Conservation (phyloP, 2,797 vertebrate genomes). For the Fratercula arctica region DNA sequence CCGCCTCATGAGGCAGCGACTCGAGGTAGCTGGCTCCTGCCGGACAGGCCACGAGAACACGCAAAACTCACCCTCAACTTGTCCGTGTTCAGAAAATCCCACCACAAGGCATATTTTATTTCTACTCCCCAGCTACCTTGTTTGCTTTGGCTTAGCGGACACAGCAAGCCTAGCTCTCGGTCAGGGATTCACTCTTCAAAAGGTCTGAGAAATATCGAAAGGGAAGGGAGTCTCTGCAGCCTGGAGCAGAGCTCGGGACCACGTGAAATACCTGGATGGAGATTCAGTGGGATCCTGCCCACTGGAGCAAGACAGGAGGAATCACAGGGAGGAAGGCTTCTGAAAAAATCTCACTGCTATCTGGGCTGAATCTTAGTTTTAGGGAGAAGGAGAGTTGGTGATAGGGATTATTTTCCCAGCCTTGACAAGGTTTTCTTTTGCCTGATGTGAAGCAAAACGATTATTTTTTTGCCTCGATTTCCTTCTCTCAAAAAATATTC, state of each 20-base stretch:
- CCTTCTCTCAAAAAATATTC: neutral
- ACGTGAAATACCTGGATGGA: constrained; percentile 18
- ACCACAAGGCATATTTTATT: neutral
- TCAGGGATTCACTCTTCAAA: neutral
- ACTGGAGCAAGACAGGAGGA: constrained; percentile 11
- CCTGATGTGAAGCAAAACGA: constrained; percentile 12
- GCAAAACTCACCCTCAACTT: neutral
- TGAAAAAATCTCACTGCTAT: neutral
- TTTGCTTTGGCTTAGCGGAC: constrained; percentile 3
- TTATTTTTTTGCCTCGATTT: neutral
- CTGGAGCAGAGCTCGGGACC: neutral
- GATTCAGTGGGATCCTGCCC: neutral
- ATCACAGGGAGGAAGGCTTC: constrained; percentile 15
- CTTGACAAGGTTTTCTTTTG: constrained; percentile 29
- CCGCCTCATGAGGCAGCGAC: neutral
- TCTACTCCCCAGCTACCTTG: neutral
- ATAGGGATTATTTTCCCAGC: neutral
- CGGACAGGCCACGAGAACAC: neutral
- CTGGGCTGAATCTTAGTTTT: neutral
- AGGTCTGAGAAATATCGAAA: neutral
- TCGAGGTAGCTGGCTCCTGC: neutral
- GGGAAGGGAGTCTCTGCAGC: constrained; percentile 14
- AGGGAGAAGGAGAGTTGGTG: neutral
- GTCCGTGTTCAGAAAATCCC: neutral
- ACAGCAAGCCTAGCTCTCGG: neutral